Evolutionary conservation across 2,797 vertebrate genomes (phyloP), one percentile per base, ranked within the genome.

Genomic region (Anomalospiza imberbis): DNA sequence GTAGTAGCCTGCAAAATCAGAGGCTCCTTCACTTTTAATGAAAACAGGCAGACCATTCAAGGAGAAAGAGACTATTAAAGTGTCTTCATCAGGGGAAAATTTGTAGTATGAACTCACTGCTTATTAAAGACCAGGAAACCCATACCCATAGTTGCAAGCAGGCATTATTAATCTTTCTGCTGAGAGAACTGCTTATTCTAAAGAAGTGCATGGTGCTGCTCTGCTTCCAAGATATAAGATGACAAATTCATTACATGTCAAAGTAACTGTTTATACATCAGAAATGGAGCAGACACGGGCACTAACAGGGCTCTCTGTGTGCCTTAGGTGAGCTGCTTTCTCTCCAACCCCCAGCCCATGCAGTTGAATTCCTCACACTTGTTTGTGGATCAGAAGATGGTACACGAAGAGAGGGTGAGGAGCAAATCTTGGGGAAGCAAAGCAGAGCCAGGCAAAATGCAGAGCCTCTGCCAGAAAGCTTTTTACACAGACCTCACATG

Each of bases 401-500:
- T 7, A 40, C 32, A 19, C 7, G 48, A 19, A 38, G 32, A 50
- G 77, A 53, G 74, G 71, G 55, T 40, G 80, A 94, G 82, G 74
- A 87, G 47, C 38, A 44, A 68, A 83, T 78, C 93, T 87, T 93
- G 78, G 65, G 48, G 85, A 95, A 88, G 88, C 47, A 94, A 83
- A 94, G 77, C 42, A 65, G 93, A 94, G 88, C 83, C 83, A 91
- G 93, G 94, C 77, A 80, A 78, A 96, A 62, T 4, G 77, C 65
- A 55, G 65, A 70, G 26, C 14, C 74, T 74, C 36, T 94, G 94
- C 96, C 93, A 97, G 88, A 34, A 91, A 91, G 94, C 91, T 92
- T 94, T 96, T 87, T 87, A 75, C 80, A 91, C 94, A 95, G 95
- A 75, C 85, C 93, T 97, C 90, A 75, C 90, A 94, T 89, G 94